Evolutionary conservation across 2,888 invertebrate species (phyloP).

Genomic region (Lepas anatifera): DNA sequence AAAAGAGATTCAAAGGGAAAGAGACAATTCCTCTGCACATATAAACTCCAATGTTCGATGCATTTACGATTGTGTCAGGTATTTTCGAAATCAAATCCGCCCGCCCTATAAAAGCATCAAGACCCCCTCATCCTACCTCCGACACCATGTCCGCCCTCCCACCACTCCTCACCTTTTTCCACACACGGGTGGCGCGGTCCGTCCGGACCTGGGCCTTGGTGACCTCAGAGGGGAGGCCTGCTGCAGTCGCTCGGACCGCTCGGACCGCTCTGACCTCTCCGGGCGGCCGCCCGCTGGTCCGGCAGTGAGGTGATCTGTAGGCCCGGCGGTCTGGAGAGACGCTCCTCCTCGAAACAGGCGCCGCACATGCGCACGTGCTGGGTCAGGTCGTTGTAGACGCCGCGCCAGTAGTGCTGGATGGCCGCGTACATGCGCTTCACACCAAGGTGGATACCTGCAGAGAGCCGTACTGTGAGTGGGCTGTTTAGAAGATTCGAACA

Average conservation of each 20-base stretch:
- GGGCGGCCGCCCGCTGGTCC: not conserved
- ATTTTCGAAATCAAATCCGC: not conserved
- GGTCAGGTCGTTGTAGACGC: slow-evolving; percentile 28
- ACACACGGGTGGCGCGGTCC: slow-evolving; percentile 23
- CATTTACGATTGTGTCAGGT: no score
- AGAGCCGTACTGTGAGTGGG: not conserved
- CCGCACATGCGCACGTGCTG: slow-evolving; percentile 27
- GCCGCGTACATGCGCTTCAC: slow-evolving; percentile 28
- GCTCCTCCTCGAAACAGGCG: slow-evolving; percentile 25
- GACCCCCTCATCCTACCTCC: no score
- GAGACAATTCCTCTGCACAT: not conserved
- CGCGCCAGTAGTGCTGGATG: slow-evolving; percentile 28
- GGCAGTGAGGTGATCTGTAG: not conserved
- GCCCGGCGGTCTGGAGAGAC: not conserved
- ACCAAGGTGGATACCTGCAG: slow-evolving; percentile 28
- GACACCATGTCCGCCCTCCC: no score
- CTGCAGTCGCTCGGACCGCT: no score
- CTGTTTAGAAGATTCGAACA: no score
- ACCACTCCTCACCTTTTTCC: slow-evolving; percentile 24
- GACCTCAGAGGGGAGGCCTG: no score
- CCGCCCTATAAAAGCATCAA: no score
- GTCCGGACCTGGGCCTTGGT: slow-evolving; percentile 17
- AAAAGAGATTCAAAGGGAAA: no score
- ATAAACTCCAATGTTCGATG: not conserved
- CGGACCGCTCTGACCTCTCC: not conserved